Base-by-base conservation (phyloP, 2,888 invertebrate genomes). In the Lasioglossum zephyrum region DNA sequence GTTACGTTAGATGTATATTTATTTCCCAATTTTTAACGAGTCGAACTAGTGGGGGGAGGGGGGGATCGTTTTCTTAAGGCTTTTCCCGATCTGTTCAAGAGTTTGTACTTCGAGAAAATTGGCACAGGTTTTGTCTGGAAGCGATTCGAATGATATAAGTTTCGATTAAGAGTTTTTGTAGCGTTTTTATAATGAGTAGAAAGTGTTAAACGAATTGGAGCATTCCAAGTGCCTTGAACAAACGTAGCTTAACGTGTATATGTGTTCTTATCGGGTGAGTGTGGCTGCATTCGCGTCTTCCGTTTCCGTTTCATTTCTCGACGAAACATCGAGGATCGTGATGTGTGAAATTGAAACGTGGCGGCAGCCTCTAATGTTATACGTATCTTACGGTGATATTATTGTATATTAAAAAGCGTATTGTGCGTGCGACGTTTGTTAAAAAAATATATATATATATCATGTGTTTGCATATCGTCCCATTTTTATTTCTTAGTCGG, bases 171-270 rank as follows among this genome's bases (percentile, higher is more conserved):
- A n/a, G 26, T 72, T 44, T 5, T 79, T 80, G n/a, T 75, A 53
- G 53, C 36, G n/a, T 76, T 81, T 78, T 73, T 77, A 66, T 83
- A 60, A 81, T 26, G 39, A 70, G 76, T 60, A 83, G 16, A 3
- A 69, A 41, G 4, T 73, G 53, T 79, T 60, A 57, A 57, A 53
- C 53, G 41, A 72, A 60, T 47, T 4, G 26, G 47, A 73, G 90
- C 89, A 89, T 90, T 90, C 90, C 66, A 84, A 77, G 90, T 90
- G 90, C 90, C 90, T 90, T 90, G 82, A 82, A 72, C 39, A 18
- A 53, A 36, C 49, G 13, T 81, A 81, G 60, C 13, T 84, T 84
- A 73, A 31, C 39, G 47, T 36, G 47, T 57, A 18, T 44, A 36
- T 53, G 39, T 57, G 31, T 57, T 69, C 44, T 49, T 49, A 70